A percentile compares a stretch with the other conserved stretches of the same genome.
These are phyloP conservation scores for Eupithecia insigniata DNA, from an alignment of 2,888 invertebrate genomes.

Conservation along the genomic window DNA sequence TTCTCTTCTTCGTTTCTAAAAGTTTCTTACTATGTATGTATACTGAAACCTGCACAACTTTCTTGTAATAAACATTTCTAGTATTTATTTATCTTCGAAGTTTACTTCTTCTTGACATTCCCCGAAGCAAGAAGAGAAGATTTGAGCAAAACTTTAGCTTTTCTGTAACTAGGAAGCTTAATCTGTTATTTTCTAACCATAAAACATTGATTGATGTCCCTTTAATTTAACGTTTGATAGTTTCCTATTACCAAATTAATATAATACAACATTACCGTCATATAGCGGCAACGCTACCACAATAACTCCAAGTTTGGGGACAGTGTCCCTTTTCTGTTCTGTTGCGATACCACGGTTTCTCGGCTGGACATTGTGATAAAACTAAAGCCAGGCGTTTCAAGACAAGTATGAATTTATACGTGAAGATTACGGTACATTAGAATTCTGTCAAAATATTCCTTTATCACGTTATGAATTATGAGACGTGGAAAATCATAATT, in stretches of 20 bases:
- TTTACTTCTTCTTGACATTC: no score
- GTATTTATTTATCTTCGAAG: no score
- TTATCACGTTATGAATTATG: slow-evolving; percentile 26
- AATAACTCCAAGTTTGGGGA: slow-evolving; percentile 49
- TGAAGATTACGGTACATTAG: slow-evolving; percentile 45
- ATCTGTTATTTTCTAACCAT: background rate
- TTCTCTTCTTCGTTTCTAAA: no score
- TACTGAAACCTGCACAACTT: no score
- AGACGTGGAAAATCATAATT: slow-evolving; percentile 20
- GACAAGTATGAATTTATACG: slow-evolving; percentile 67
- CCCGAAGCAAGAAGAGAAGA: background rate
- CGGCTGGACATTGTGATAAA: slow-evolving; percentile 70
- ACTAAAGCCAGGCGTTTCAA: slow-evolving; percentile 57
- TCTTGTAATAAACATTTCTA: no score
- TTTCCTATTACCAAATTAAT: no score
- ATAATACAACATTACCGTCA: background rate
- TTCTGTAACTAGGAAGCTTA: no score
- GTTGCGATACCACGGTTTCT: slow-evolving; percentile 65
- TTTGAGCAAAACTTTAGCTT: background rate
- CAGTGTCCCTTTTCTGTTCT: slow-evolving; percentile 74
- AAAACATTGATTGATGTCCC: background rate
- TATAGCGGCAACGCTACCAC: background rate
- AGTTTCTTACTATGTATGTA: no score
- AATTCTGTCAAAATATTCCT: slow-evolving; percentile 40
- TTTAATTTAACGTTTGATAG: background rate